phyloP scores from a whole-genome alignment of 2,888 invertebrate genomes.

The Diaphora mendica region DNA sequence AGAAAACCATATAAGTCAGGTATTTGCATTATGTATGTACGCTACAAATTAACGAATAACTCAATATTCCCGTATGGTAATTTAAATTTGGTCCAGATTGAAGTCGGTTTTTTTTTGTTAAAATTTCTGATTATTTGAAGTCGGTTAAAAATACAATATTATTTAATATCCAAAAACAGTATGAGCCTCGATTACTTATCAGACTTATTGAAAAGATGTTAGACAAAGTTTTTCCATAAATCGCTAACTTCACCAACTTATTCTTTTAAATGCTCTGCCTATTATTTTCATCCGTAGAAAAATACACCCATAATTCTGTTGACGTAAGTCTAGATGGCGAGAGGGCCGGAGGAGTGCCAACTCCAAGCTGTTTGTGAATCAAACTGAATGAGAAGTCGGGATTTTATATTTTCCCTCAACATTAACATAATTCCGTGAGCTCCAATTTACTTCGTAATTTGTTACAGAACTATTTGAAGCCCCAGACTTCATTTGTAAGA shows the following conservation, averaged over 20 bases:
- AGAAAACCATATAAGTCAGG: too few species aligned
- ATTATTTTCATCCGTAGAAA: conserved; percentile 1
- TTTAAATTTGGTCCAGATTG: too few species aligned
- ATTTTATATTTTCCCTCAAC: background rate
- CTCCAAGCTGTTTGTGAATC: background rate
- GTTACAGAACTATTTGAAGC: background rate
- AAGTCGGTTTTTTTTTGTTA: too few species aligned
- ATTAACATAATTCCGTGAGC: background rate
- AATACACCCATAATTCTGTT: background rate
- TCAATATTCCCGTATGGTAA: too few species aligned
- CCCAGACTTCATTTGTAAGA: background rate
- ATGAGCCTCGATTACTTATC: background rate
- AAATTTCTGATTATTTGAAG: too few species aligned
- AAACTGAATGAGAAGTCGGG: background rate
- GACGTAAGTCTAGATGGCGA: background rate
- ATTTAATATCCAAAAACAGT: background rate
- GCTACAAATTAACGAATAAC: too few species aligned
- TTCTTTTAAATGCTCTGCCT: conserved; percentile 1
- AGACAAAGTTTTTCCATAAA: background rate
- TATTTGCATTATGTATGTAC: too few species aligned
- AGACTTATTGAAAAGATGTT: conserved; percentile 3
- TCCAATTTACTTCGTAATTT: background rate
- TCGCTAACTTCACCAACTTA: background rate
- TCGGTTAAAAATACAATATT: background rate
- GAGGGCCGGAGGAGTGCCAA: conserved; percentile 6